These are phyloP conservation scores for Pantherophis vulpinus DNA, from an alignment of 2,797 vertebrate genomes.

Conservation along the genomic window DNA sequence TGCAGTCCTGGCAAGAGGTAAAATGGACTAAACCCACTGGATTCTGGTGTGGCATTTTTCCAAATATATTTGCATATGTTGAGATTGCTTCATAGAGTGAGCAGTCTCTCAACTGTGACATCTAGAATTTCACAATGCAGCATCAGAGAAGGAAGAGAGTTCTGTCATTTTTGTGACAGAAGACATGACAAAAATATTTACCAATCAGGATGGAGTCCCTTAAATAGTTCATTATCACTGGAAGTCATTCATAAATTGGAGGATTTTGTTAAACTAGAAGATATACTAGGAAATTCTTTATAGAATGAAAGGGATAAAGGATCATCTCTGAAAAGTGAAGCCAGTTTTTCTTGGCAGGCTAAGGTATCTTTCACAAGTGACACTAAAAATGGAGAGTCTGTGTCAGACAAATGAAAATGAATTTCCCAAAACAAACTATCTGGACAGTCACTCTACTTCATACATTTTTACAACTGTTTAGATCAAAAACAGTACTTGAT, in stretches of 20 bases:
- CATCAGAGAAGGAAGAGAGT: neutral
- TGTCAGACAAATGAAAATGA: neutral
- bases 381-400: conserved; percentile 50
- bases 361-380: conserved; percentile 27
- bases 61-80: neutral
- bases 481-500: neutral
- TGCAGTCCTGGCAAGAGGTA: neutral
- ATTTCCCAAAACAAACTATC: conserved; percentile 32
- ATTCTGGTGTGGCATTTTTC: neutral
- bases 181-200: neutral
- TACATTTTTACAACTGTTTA: conserved; percentile 2
- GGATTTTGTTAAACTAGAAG: conserved; percentile 30
- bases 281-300: conserved; percentile 9
- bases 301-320: conserved; percentile 54
- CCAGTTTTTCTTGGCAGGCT: conserved; percentile 48
- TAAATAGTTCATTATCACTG: conserved; percentile 26
- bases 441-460: conserved; percentile 23
- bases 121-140: neutral
- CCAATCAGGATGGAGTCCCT: conserved; percentile 29
- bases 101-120: neutral
- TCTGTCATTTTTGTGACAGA: neutral
- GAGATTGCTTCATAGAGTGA: neutral
- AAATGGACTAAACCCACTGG: neutral
- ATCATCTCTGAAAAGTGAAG: conserved; percentile 35
- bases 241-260: conserved; percentile 43